These are phyloP conservation scores for Anastatus disparis DNA, from an alignment of 1,140 invertebrate species.

Conservation along the genomic window DNA sequence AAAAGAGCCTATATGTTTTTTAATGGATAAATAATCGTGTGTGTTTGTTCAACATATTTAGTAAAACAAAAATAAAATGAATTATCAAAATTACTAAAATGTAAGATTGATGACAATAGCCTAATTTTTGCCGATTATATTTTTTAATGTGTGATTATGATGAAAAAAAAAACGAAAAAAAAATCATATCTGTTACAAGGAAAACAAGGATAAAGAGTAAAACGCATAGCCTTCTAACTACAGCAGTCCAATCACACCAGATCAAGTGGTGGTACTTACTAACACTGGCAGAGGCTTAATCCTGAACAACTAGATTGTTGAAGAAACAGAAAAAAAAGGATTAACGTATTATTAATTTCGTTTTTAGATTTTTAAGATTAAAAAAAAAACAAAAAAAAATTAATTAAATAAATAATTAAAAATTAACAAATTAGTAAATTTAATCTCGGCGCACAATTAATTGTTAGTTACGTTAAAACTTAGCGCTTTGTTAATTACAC, in stretches of 20 bases:
- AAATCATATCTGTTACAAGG: constrained; percentile 20
- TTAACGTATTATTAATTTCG: constrained; percentile 67
- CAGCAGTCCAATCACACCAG: constrained; percentile 71
- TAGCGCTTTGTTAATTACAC: too few relatives aligned
- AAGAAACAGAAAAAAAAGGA: constrained; percentile 72
- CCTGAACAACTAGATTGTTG: constrained; percentile 90
- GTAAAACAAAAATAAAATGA: too few relatives aligned
- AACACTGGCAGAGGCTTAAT: constrained; percentile 95
- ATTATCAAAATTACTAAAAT: constrained; percentile 25
- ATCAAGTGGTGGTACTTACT: constrained; percentile 85
- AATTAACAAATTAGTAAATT: constrained; percentile 10
- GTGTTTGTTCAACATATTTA: too few relatives aligned
- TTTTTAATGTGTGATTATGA: constrained; percentile 34
- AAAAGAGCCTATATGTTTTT: too few relatives aligned
- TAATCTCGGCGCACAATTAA: constrained; percentile 21
- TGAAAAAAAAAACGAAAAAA: neutral
- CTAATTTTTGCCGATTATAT: constrained; percentile 34
- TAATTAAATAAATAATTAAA: neutral
- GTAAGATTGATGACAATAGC: constrained; percentile 34
- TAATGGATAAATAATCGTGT: too few relatives aligned
- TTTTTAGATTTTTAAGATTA: constrained; percentile 33
- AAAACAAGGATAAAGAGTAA: constrained; percentile 51
- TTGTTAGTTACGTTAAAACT: too few relatives aligned
- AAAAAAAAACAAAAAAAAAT: constrained; percentile 9
- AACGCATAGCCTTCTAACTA: constrained; percentile 68